Percentiles rank a stretch among this genome's conserved stretches.
These are phyloP conservation scores for Chrysolina oricalcia DNA, from an alignment of 2,888 invertebrate species.

Conservation along the genomic window DNA sequence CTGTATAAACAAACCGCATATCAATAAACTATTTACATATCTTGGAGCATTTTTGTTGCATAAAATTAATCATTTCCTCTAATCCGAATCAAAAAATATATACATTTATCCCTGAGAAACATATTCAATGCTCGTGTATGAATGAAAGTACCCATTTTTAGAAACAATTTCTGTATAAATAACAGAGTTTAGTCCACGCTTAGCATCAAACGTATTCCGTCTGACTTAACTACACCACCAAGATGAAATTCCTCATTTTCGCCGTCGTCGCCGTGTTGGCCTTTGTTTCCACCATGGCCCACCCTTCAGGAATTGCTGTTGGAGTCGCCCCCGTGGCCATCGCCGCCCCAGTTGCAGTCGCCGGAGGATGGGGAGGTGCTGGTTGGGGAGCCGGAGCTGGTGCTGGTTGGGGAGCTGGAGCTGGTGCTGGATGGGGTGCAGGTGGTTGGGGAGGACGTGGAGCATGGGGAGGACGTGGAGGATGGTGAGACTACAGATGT, in stretches of 20 bases:
- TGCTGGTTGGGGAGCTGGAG: neutral
- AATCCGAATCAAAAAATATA: neutral
- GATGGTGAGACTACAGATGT: neutral
- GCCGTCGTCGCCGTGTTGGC: constrained; percentile 56
- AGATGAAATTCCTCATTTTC: constrained; percentile 57
- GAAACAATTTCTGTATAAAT: neutral
- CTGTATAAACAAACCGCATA: no score
- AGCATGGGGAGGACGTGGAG: constrained; percentile 1
- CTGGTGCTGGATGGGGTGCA: constrained; percentile 3
- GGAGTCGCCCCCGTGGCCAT: neutral
- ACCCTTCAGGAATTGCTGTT: constrained; percentile 11
- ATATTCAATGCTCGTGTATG: neutral
- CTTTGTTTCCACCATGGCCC: constrained; percentile 47
- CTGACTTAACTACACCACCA: constrained; percentile 35
- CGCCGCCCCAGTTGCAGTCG: neutral
- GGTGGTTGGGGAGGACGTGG: constrained; percentile 21
- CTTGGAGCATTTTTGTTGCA: no score
- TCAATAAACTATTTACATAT: no score
- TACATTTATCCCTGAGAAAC: neutral
- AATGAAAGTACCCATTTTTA: neutral
- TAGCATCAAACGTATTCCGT: constrained; percentile 2
- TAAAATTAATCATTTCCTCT: no score
- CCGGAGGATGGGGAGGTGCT: neutral
- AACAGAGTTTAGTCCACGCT: neutral
- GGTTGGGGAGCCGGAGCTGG: constrained; percentile 33